Evolutionary conservation across 2,113 vertebrate species (phyloP), one percentile per base, ranked within the genome.

Genomic region (Aldabrachelys gigantea): DNA sequence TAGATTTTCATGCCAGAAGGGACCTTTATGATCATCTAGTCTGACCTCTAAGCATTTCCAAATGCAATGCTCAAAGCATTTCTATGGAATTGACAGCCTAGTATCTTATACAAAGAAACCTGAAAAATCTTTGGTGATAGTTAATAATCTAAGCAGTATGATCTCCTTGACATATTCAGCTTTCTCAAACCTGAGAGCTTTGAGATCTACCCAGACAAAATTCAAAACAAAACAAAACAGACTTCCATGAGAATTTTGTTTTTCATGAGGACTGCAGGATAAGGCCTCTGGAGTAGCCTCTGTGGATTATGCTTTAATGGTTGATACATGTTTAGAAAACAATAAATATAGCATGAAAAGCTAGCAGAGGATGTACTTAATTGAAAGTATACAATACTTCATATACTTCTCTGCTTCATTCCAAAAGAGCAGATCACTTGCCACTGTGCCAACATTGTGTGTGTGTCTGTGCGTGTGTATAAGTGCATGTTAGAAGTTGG

Each of bases 11-110:
- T 84, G 84, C 83, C n/a, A 89, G 52, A 90, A 88, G 14, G 41
- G 8, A 94, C 44, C 38, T 27, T 56, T 80, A 59, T 38, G 69
- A 47, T n/a, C 82, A 94, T 93, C 41, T 81, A 88, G n/a, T 80
- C 14, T 3, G 85, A 91, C 82, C 54, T 86, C 25, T 93, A 94
- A 88, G 80, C 5, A 47, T 80, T 85, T 25, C 90, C 85, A 84
- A 31, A 92, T 62, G 13, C 92, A 84, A 82, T 94, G 44, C 76
- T 95, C 8, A 47, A 93, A 92, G 8, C 85, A 89, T 84, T 93
- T 93, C 38, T 3, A 12, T 3, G 35, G 5, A 87, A 8, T 22
- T 88, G 75, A 47, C 75, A 78, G 11, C 41, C 14, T 59, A 90
- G 53, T 35, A 89, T 19, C 4, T 72, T 72, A 0, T 57, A 91